phyloP scores from a whole-genome alignment of 2,888 invertebrate species.

The Scaptomyza caliginosa region DNA sequence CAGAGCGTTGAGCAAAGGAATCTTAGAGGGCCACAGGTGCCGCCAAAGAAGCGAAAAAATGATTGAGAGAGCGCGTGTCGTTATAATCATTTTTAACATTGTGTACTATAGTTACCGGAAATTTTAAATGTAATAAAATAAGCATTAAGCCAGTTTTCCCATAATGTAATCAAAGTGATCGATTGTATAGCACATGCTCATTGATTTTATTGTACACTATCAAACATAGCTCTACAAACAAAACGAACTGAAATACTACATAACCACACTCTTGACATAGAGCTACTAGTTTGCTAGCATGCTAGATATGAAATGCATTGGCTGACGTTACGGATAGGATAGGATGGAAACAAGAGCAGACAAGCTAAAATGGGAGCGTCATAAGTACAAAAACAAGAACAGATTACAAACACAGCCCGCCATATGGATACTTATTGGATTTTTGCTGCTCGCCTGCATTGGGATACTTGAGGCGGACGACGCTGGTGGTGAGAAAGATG shows the following conservation, averaged over 20 bases:
- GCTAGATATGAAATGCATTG: constrained; percentile 4
- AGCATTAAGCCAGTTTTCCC: no score
- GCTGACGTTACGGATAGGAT: neutral
- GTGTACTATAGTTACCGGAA: neutral
- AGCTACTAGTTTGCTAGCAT: no score
- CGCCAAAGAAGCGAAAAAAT: neutral
- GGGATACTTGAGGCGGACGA: neutral
- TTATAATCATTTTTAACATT: neutral
- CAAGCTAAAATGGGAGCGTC: neutral
- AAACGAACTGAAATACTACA: neutral
- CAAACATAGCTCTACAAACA: neutral
- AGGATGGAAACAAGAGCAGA: neutral
- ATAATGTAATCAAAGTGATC: neutral
- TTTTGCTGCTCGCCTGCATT: neutral
- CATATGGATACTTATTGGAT: neutral
- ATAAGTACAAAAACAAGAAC: neutral
- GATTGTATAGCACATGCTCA: neutral
- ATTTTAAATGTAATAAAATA: neutral
- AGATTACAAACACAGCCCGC: no score
- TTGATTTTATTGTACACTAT: neutral
- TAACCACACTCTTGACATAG: neutral
- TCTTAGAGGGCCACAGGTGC: neutral
- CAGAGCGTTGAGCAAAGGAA: neutral
- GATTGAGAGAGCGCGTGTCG: no score
- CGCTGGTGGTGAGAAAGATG: neutral